A percentile compares a stretch with the other conserved stretches of the same genome.
Conservation (phyloP, 2,113 vertebrate genomes). For the Mesitornis unicolor region DNA sequence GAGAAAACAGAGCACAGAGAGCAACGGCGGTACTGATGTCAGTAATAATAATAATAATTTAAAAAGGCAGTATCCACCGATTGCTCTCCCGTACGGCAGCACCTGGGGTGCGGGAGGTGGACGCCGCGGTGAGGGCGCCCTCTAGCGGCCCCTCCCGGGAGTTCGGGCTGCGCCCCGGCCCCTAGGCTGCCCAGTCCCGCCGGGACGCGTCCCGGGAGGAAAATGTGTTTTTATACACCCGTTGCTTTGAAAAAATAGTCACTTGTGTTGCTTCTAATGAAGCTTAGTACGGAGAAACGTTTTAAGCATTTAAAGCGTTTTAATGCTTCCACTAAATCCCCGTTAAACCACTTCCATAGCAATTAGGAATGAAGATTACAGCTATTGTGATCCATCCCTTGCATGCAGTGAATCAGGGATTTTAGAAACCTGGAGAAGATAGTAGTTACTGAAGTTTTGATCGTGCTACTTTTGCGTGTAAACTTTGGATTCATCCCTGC, state of each 20-base stretch:
- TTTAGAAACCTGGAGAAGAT: background rate
- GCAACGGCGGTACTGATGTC: background rate
- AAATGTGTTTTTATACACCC: fast-evolving
- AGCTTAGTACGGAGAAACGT: fast-evolving
- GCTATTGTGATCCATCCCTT: background rate
- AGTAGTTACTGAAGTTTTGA: background rate
- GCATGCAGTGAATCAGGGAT: background rate
- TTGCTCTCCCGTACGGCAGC: background rate
- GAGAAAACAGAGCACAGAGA: background rate
- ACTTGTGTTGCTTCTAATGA: fast-evolving
- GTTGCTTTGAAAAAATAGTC: fast-evolving
- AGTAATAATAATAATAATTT: no score
- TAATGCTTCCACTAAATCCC: background rate
- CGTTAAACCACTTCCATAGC: fast-evolving
- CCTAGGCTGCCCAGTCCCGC: no score
- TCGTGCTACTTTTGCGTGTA: fast-evolving
- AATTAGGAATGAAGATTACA: background rate
- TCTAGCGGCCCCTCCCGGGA: constrained; percentile 73
- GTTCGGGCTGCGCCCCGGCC: no score
- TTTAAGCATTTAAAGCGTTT: fast-evolving
- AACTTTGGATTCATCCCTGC: background rate
- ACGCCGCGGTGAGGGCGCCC: constrained; percentile 59
- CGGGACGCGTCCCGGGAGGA: background rate
- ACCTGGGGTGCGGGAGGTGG: no score
- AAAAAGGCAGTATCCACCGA: background rate